phyloP scores from a whole-genome alignment of 2,797 vertebrate genomes.

The Danio aesculapii region DNA sequence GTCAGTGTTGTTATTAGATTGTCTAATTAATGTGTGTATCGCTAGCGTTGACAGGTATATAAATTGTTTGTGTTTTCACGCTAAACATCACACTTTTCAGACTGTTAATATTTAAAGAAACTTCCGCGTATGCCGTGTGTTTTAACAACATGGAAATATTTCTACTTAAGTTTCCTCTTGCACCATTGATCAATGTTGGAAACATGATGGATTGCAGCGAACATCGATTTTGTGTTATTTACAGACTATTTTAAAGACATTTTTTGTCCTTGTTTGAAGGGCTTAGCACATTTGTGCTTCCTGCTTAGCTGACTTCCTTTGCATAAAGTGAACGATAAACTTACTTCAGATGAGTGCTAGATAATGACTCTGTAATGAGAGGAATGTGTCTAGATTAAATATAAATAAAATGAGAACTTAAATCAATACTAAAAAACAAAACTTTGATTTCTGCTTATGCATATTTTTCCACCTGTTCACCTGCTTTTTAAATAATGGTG shows the following conservation, averaged over 20 bases:
- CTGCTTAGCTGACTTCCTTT: constrained; percentile 55
- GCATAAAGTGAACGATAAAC: constrained; percentile 19
- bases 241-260: not conserved
- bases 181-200: not conserved
- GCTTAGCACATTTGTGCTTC: constrained; percentile 40
- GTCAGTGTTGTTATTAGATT: not conserved
- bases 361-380: not conserved
- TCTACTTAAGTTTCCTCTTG: not conserved
- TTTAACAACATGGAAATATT: not conserved
- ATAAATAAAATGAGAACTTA: not conserved
- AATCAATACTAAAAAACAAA: not conserved
- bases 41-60: not conserved
- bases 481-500: not conserved
- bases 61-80: not conserved
- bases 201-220: not conserved
- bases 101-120: not conserved
- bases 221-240: not conserved
- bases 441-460: not conserved
- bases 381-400: not conserved
- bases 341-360: not conserved
- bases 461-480: not conserved
- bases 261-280: not conserved
- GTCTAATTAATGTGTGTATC: not conserved
- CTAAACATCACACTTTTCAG: not conserved
- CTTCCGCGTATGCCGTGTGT: constrained; percentile 30